Base-by-base conservation (phyloP, 2,888 invertebrate species). In the Andrena camellia region DNA sequence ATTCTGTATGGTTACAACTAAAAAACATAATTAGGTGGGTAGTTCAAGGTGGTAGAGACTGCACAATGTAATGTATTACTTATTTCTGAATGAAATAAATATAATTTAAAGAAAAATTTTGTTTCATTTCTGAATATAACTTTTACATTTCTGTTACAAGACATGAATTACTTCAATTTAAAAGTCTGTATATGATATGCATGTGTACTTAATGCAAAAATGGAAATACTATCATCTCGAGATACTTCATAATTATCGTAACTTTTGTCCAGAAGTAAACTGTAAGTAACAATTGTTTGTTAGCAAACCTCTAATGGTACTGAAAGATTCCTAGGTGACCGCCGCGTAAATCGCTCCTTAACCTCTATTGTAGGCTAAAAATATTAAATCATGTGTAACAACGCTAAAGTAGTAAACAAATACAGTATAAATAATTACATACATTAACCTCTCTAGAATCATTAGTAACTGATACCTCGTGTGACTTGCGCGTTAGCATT, bases 321-420 rank as follows among this genome's bases (percentile, higher is more conserved):
- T 66, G 90, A 84, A 66, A 91, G 78, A 73, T 90, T 84, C 62
- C 90, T 86, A 0, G 87, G 57, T 10, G 91, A 92, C 33, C 90
- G 86, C 77, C 91, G 81, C 17, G 68, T 8, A 68, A 42, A 2
- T 35, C 1, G 17, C 35, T 70, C 35, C 2, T n/a, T 50, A 52
- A 26, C n/a, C 29, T 70, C 10, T 33, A 29, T 13, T 35, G 26
- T 10, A 8, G 35, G 17, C 64, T 35, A 67, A 59, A 80, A 66
- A 50, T 52, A 64, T 60, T 52, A 48, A 48, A 26, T 2, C n/a
- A 29, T 7, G 42, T 67, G 3, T 67, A 13, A 74, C n/a, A 17
- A 10, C 57, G 29, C 31, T 13, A 57, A 29, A 23, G 59, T 31
- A 17, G n/a, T 13, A 1, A 31, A 48, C 20, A 20, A 70, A 70